phyloP scores from a whole-genome alignment of 1,140 invertebrate species.

The Oryzaephilus surinamensis region DNA sequence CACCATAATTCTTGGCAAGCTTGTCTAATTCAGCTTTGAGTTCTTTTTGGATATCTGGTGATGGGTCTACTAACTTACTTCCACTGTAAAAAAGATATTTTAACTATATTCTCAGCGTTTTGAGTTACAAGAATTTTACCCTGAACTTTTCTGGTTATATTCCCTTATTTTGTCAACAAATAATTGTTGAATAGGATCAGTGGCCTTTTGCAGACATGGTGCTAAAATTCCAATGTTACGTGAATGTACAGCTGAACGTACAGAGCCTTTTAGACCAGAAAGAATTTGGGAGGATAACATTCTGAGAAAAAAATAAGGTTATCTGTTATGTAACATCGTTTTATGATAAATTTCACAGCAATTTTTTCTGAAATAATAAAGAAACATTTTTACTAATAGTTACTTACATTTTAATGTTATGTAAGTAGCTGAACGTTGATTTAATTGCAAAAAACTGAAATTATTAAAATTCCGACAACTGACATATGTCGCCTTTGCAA shows the following conservation, averaged over 20 bases:
- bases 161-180: slow-evolving; percentile 89
- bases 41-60: slow-evolving; percentile 63
- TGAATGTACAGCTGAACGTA: slow-evolving; percentile 34
- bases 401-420: too few species aligned
- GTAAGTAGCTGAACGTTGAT: too few species aligned
- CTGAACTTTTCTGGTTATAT: slow-evolving; percentile 64
- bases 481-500: too few species aligned
- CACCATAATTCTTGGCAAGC: slow-evolving; percentile 66
- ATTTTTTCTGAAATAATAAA: too few species aligned
- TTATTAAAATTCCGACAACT: too few species aligned
- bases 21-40: slow-evolving; percentile 69
- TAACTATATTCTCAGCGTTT: background rate
- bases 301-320: slow-evolving; percentile 17
- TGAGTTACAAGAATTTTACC: slow-evolving; percentile 40
- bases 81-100: slow-evolving; percentile 44
- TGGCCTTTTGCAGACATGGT: slow-evolving; percentile 58
- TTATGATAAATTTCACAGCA: too few species aligned
- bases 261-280: slow-evolving; percentile 16
- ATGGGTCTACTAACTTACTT: slow-evolving; percentile 72
- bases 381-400: too few species aligned
- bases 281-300: slow-evolving; percentile 27
- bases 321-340: too few species aligned
- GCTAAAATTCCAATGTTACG: slow-evolving; percentile 58
- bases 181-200: slow-evolving; percentile 86
- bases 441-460: too few species aligned